A percentile compares a stretch with the other conserved stretches of the same genome.
phyloP scores from a whole-genome alignment of 2,888 invertebrate species.

The Geophilus truncorum region DNA sequence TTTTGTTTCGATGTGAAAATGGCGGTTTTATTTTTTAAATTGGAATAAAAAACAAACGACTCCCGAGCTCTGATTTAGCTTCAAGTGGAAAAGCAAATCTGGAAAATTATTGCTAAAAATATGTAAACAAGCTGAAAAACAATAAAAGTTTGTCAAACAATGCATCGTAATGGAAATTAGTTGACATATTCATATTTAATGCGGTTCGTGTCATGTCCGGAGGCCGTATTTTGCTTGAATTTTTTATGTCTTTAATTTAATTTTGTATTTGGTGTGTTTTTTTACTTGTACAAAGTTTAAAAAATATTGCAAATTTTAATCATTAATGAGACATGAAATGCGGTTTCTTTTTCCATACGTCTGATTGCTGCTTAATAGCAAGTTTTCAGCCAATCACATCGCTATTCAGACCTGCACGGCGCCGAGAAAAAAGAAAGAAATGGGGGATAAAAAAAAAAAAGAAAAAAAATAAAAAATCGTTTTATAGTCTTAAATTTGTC shows the following conservation, averaged over 20 bases:
- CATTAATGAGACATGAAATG: neutral
- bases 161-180: constrained; percentile 2
- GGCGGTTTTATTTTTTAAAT: neutral
- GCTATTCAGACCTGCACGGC: neutral
- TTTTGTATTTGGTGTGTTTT: constrained; percentile 14
- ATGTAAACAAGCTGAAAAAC: neutral
- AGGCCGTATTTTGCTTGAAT: constrained; percentile 3
- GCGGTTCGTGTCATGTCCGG: neutral
- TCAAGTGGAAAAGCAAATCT: neutral
- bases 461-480: neutral
- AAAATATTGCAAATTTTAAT: constrained; percentile 5
- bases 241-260: constrained; percentile 22
- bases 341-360: neutral
- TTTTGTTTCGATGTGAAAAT: neutral
- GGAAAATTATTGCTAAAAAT: neutral
- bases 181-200: constrained; percentile 10
- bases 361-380: neutral
- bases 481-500: neutral
- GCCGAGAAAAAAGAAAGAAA: neutral
- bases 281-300: constrained; percentile 1
- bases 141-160: constrained; percentile 2
- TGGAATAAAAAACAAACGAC: neutral
- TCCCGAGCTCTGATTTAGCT: neutral
- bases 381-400: neutral
- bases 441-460: too few species aligned